Base-by-base conservation (phyloP, 2,888 invertebrate genomes). In the Ramazzottius varieornatus region DNA sequence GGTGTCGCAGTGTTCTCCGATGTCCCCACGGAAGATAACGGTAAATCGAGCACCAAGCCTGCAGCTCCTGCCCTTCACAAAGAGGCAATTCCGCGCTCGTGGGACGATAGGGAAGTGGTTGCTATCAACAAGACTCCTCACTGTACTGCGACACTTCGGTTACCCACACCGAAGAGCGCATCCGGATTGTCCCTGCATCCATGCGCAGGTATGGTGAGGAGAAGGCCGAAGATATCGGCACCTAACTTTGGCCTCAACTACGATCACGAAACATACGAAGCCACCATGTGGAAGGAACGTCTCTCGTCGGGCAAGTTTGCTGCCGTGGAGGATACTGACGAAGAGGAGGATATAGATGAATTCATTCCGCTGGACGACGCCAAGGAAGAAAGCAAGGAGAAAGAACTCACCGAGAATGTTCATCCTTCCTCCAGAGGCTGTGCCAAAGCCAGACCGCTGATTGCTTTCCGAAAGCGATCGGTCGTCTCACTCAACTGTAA, bases 231-330 rank as follows among this genome's bases (percentile, higher is more conserved):
- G 54, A 24, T 54, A 24, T 8, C 54, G n/a, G 8, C 29, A 29
- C 54, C 54, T 4, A 54, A 29, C 24, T 24, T 8, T 4, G 54
- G 54, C 4, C 29, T 54, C 16, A 54, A 54, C 29, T 24, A 24
- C 24, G 16, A 16, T 4, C 29, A 16, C 4, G 54, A 54, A 13
- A 54, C 54, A 24, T 54, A 54, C 29, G 54, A 54, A 24, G 54
- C 54, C 54, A 54, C 54, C 13, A 54, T 54, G 54, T 54, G 54
- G 54, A 54, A 54, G 54, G 54, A 54, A 24, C 20, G 54, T 4
- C 24, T 54, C 4, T 16, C 20, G 20, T 4, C 4, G 20, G 54
- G 54, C 16, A 54, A 29, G 29, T n/a, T n/a, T n/a, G 40, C 20
- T 8, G 24, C 24, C 29, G 29, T 54, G 4, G 54, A 54, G 54